Percentiles rank a stretch among this genome's conserved stretches.
These are phyloP conservation scores for Hippocampus mohnikei DNA, from an alignment of 2,113 vertebrate genomes.

Conservation along the genomic window DNA sequence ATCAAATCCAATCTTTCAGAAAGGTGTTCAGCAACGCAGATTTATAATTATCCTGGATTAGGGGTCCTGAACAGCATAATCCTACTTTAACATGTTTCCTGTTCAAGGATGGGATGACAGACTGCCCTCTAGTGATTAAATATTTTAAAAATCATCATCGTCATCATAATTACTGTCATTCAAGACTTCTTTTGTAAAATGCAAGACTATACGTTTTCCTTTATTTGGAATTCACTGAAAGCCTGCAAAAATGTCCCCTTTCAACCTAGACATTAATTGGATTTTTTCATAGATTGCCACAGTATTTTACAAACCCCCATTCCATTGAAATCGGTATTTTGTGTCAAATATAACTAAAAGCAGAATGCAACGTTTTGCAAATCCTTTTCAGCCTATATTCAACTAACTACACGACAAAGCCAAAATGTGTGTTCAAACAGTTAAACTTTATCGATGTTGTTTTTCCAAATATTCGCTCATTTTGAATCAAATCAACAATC, in stretches of 20 bases:
- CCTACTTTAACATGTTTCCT: constrained; percentile 12
- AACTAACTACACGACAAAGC: too few species aligned
- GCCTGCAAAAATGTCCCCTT: background rate
- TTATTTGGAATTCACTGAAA: background rate
- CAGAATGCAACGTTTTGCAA: too few species aligned
- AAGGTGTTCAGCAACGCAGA: constrained; percentile 29
- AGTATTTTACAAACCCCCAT: too few species aligned
- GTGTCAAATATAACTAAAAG: too few species aligned
- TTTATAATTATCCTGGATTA: constrained; percentile 40
- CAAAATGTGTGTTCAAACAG: too few species aligned
- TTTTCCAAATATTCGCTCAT: too few species aligned
- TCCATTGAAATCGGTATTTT: too few species aligned
- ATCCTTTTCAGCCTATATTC: too few species aligned
- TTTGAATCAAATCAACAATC: too few species aligned
- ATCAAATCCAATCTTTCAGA: constrained; percentile 47
- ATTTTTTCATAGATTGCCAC: background rate
- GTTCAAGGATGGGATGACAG: background rate
- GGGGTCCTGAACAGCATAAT: constrained; percentile 47
- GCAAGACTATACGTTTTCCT: background rate
- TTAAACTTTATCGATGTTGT: too few species aligned
- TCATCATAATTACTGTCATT: background rate
- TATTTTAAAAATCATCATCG: too few species aligned
- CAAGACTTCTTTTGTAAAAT: background rate
- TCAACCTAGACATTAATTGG: background rate
- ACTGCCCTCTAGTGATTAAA: constrained; percentile 35